Percentiles rank a stretch among this genome's conserved stretches.
Conservation (phyloP, 2,113 vertebrate genomes). For the Acanthisitta chloris region DNA sequence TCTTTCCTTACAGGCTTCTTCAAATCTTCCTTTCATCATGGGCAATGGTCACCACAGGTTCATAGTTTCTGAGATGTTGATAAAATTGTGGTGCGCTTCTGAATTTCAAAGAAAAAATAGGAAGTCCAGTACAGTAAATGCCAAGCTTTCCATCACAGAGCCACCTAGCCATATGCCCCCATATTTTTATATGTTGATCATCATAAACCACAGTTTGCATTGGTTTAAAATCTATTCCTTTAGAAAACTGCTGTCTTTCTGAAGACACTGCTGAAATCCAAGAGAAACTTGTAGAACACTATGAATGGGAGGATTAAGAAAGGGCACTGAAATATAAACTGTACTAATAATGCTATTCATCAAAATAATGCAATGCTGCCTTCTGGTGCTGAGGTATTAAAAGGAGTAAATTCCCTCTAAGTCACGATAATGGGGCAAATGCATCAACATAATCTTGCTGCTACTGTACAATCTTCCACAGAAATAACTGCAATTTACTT, state of each 20-base stretch:
- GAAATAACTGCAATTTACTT: slow-evolving; percentile 19
- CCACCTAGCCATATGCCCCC: neutral
- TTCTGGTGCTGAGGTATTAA: neutral
- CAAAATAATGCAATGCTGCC: slow-evolving; percentile 18
- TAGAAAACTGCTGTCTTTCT: neutral
- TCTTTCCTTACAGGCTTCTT: neutral
- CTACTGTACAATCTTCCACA: neutral
- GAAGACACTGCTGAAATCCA: neutral
- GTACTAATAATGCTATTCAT: slow-evolving; percentile 24
- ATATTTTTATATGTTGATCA: neutral
- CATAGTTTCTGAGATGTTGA: neutral
- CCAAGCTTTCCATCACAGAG: neutral
- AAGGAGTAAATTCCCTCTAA: neutral
- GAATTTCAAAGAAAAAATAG: neutral
- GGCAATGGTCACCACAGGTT: neutral
- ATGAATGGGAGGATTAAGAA: neutral
- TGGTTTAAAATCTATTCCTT: neutral
- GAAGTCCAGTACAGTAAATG: neutral
- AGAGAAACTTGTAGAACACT: neutral
- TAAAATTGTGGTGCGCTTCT: rapidly evolving
- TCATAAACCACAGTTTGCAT: neutral
- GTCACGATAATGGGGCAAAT: slow-evolving; percentile 1
- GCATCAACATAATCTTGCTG: slow-evolving; percentile 24
- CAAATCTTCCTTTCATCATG: neutral
- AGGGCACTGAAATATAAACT: neutral